Percentiles rank a stretch among this genome's conserved stretches.
phyloP scores from a whole-genome alignment of 2,113 vertebrate species.

The Oenanthe oenanthe region DNA sequence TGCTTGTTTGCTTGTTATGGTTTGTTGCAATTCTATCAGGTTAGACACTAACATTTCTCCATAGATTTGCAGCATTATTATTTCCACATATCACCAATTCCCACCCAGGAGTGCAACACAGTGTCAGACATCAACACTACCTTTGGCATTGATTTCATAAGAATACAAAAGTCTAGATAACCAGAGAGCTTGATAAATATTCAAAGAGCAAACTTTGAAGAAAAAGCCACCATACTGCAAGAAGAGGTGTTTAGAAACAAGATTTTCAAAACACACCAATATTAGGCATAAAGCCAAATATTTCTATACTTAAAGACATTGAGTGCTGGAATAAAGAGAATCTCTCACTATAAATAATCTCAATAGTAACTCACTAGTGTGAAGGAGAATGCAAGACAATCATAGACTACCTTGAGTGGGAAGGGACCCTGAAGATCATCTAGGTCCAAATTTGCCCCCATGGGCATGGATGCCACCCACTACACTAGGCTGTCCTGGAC shows the following conservation, averaged over 20 bases:
- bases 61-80: conserved; percentile 27
- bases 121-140: not conserved
- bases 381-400: not conserved
- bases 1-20: conserved; percentile 43
- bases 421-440: not conserved
- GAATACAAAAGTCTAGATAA: not conserved
- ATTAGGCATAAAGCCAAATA: not conserved
- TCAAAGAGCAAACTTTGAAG: not conserved
- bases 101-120: not conserved
- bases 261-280: not conserved
- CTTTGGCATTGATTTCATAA: not conserved
- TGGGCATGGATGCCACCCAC: not conserved
- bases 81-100: conserved; percentile 6
- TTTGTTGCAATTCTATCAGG: conserved; percentile 44
- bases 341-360: not conserved
- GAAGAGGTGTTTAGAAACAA: not conserved
- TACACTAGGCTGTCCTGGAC: too few relatives aligned
- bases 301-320: not conserved
- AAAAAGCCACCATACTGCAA: not conserved
- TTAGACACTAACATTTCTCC: conserved; percentile 42
- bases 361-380: not conserved
- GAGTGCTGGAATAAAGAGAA: not conserved
- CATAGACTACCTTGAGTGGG: not conserved
- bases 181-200: not conserved
- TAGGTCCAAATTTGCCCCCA: not conserved